These are phyloP conservation scores for Stichodactyla mertensii DNA, from an alignment of 64 coral and sea anemone genomes.

Conservation along the genomic window DNA sequence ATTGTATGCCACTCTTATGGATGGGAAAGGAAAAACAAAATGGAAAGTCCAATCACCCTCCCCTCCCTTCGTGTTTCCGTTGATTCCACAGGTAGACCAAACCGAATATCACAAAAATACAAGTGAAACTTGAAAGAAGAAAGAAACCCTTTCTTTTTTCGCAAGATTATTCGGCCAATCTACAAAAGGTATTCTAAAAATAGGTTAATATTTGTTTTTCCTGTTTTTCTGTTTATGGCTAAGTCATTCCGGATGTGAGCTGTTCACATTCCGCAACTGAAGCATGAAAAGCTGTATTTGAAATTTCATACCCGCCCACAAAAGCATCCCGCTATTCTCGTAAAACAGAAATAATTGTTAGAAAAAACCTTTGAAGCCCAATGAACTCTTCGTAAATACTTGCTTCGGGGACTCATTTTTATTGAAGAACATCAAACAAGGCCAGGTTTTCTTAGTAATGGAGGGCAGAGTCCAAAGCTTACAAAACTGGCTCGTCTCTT, in stretches of 20 bases:
- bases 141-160: not conserved
- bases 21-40: too few species aligned
- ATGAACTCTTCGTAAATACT: not conserved
- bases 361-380: not conserved
- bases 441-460: not conserved
- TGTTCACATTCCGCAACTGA: constrained; percentile 16
- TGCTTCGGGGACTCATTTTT: not conserved
- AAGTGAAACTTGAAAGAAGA: constrained; percentile 6
- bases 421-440: not conserved
- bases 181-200: not conserved
- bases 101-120: not conserved
- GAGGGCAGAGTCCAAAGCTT: not conserved
- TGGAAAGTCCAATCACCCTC: not conserved
- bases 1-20: too few species aligned
- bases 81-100: not conserved
- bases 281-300: not conserved
- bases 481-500: not conserved
- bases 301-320: not conserved
- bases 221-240: not conserved
- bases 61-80: not conserved
- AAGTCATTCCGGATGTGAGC: constrained; percentile 23
- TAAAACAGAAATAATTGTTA: not conserved
- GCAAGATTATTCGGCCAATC: not conserved
- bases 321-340: not conserved
- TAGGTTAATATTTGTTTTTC: constrained; percentile 13